Evolutionary conservation across 2,888 invertebrate genomes (phyloP).

Genomic region (Caprella mutica): DNA sequence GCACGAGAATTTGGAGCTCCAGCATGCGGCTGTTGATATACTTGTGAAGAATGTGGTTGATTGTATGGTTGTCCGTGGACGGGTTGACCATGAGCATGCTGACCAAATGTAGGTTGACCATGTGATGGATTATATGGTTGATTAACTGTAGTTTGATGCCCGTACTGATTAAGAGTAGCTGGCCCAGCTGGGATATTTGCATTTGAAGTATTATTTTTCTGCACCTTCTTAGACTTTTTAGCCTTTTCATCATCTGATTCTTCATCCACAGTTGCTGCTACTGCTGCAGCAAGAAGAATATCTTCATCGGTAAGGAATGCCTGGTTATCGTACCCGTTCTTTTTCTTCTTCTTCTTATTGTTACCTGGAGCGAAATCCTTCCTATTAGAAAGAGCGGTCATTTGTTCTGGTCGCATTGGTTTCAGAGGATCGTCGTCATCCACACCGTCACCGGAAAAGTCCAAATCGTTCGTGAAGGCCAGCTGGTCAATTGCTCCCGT

Average conservation of each 20-base stretch:
- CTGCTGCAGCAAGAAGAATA: conserved; percentile 20
- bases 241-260: conserved; percentile 10
- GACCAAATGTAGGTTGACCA: too few species aligned
- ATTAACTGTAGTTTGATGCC: too few species aligned
- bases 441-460: conserved; percentile 36
- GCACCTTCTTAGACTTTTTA: neutral
- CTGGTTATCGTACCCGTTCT: conserved; percentile 22
- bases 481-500: conserved; percentile 70
- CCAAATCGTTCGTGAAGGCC: conserved; percentile 66
- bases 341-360: conserved; percentile 22
- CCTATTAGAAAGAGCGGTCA: conserved; percentile 43
- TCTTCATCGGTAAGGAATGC: conserved; percentile 31
- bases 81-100: too few species aligned
- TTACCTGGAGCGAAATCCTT: neutral
- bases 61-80: too few species aligned
- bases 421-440: conserved; percentile 43
- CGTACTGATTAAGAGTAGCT: too few species aligned
- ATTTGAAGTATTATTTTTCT: too few species aligned
- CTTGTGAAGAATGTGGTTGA: too few species aligned
- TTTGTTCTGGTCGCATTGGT: conserved; percentile 45
- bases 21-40: too few species aligned
- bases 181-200: too few species aligned
- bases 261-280: conserved; percentile 7
- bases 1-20: too few species aligned
- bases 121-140: too few species aligned